A percentile compares a stretch with the other conserved stretches of the same genome.
phyloP scores from a whole-genome alignment of 2,113 vertebrate species.

The Saguinus midas region DNA sequence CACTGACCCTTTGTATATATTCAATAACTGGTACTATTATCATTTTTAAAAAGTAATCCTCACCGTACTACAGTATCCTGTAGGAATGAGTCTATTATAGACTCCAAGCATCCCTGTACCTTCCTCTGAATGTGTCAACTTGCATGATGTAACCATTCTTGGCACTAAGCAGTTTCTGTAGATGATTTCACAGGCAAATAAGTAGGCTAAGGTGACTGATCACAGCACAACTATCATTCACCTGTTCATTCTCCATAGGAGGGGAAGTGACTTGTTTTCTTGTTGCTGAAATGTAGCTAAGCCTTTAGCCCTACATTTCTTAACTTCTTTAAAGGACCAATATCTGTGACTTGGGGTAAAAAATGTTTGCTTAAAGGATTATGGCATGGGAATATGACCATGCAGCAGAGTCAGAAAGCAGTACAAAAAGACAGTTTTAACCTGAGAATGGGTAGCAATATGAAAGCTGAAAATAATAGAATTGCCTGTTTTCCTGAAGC shows the following conservation, averaged over 20 bases:
- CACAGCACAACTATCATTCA: accelerated
- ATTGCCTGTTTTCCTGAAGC: background rate
- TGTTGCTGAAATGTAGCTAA: background rate
- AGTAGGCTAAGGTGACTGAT: background rate
- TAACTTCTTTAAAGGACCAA: background rate
- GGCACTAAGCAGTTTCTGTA: background rate
- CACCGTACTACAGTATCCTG: background rate
- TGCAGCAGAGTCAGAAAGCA: background rate
- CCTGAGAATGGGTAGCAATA: background rate
- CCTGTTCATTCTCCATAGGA: background rate
- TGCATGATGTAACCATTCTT: background rate
- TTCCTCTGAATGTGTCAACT: background rate
- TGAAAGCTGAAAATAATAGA: background rate
- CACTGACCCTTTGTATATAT: no score
- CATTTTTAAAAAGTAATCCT: background rate
- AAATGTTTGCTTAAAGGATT: background rate
- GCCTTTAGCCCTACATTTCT: background rate
- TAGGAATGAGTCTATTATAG: background rate
- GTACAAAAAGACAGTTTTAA: background rate
- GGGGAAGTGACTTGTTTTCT: background rate
- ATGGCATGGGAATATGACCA: background rate
- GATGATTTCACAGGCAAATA: no score
- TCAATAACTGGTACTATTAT: no score
- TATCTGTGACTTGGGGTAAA: background rate
- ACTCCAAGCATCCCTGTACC: accelerated